Evolutionary conservation across 2,888 invertebrate genomes (phyloP), one percentile per base, ranked within the genome.

Genomic region (Sphaerophoria taeniata): DNA sequence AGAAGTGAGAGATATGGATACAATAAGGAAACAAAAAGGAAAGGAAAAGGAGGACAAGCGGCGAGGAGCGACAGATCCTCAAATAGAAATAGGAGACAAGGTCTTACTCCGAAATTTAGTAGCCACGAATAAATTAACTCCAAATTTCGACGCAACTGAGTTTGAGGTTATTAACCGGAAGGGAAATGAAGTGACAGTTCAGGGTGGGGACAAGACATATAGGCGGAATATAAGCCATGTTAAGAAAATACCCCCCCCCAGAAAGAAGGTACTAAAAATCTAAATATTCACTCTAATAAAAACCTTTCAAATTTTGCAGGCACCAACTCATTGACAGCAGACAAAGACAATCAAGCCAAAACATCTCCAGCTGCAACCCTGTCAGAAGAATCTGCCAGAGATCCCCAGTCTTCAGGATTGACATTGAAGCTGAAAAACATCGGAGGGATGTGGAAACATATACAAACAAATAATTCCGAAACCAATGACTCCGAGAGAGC

Each of bases 71-170:
- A 83, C 47, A 36, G 63, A 84, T 53, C 53, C 53, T 49, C 36
- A 77, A 74, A 43, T 79, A 60, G 16, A 14, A 33, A 51, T 79
- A 11, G 74, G 77, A 16, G 79, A 76, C 69, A 79, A 56, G 63
- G 74, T 85, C 14, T 49, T 79, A 16, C 56, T 84, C 43, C 69
- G 84, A 84, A 87, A 85, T 55, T 65, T 85, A 36, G 58, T 82
- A 60, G 77, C 76, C 39, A 74, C 79, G 33, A 77, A 82, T 63
- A 86, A 87, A 72, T 69, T 83, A 56, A 87, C 84, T 55, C 73
- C 83, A 36, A 83, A 79, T 56, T 70, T 70, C 31, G 56, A 70
- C 11, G 53, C 56, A 12, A 55, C 70, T 24, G 80, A 80, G 70
- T 75, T 56, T 49, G 67, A 82, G n/a, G 77, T 78, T 45, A 67